These are phyloP conservation scores for Actinia equina DNA, from an alignment of 64 coral and sea anemone genomes.

Conservation along the genomic window DNA sequence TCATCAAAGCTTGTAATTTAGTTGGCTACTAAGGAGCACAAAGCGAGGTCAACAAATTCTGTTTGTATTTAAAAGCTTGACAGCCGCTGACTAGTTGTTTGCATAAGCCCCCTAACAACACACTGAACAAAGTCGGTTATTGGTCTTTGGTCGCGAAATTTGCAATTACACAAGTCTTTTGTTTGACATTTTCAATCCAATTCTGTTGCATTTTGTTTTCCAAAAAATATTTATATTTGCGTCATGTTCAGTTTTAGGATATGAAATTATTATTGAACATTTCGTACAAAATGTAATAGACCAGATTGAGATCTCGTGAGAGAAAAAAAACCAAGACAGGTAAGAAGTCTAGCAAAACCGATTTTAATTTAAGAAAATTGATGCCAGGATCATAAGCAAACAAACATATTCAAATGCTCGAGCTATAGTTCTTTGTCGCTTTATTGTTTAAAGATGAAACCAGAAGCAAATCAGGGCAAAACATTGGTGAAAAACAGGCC, in stretches of 20 bases:
- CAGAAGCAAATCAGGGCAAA: background rate
- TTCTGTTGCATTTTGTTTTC: background rate
- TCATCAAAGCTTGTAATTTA: conserved; percentile 2
- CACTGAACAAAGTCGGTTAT: background rate
- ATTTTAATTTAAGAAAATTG: background rate
- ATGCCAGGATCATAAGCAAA: background rate
- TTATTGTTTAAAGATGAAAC: background rate
- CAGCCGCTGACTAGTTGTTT: background rate
- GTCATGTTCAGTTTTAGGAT: background rate
- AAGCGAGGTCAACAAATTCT: background rate
- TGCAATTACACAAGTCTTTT: conserved; percentile 6
- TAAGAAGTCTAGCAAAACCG: background rate
- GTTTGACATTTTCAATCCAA: conserved; percentile 7
- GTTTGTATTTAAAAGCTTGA: background rate
- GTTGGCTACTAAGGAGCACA: background rate
- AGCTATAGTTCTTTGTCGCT: background rate
- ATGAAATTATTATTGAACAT: background rate
- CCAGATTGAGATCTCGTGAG: background rate
- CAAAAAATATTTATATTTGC: background rate
- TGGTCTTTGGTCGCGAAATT: background rate
- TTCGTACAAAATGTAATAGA: background rate
- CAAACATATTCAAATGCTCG: conserved; percentile 1
- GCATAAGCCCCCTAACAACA: background rate
- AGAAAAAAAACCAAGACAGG: background rate
- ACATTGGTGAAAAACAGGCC: background rate